Evolutionary conservation across 2,888 invertebrate genomes (phyloP).

Genomic region (Mycogona germanica): DNA sequence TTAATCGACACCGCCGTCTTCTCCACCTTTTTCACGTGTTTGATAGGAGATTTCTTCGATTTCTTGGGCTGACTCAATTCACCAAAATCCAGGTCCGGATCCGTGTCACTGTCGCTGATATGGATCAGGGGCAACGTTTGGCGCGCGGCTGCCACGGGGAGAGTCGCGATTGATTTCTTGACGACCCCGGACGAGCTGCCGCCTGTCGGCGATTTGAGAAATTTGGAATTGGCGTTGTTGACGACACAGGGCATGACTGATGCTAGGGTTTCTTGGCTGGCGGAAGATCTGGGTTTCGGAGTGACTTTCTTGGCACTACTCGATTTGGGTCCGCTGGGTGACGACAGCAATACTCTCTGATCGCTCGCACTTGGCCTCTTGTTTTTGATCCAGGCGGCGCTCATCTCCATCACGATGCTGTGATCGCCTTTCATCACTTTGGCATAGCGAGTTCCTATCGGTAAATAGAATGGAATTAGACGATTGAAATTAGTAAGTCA

Average conservation of each 20-base stretch:
- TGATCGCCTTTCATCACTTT: background rate
- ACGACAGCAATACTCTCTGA: background rate
- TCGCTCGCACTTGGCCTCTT: background rate
- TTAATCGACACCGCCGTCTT: too few relatives aligned
- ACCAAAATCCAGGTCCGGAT: background rate
- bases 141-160: background rate
- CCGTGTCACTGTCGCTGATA: background rate
- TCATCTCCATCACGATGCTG: background rate
- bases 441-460: background rate
- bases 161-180: background rate
- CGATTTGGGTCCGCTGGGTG: background rate
- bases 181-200: background rate
- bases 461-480: too few relatives aligned
- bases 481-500: too few relatives aligned
- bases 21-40: too few relatives aligned
- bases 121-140: background rate
- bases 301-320: background rate
- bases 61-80: background rate
- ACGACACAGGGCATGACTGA: background rate
- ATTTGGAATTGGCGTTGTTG: constrained; percentile 2
- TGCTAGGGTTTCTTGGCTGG: background rate
- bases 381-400: too few relatives aligned
- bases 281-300: too few relatives aligned
- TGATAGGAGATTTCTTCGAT: background rate
- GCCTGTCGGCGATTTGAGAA: background rate